These are phyloP conservation scores for Copidosoma floridanum DNA, from an alignment of 1,140 invertebrate genomes.

Conservation along the genomic window DNA sequence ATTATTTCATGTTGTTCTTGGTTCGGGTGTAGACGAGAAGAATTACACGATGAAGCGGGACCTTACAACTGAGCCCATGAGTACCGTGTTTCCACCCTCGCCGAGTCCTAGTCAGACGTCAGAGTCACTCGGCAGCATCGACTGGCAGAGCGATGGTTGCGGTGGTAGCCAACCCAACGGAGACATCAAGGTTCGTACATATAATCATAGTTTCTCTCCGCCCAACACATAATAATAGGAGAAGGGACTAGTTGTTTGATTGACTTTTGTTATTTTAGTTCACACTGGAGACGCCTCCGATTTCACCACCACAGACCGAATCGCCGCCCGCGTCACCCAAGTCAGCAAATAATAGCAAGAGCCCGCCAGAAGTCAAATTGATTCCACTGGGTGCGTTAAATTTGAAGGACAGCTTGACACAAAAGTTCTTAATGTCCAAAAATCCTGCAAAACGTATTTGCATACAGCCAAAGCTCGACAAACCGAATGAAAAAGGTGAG, in stretches of 20 bases:
- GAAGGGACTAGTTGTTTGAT: too few species aligned
- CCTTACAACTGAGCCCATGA: neutral
- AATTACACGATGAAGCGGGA: neutral
- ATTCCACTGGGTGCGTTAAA: slow-evolving; percentile 28
- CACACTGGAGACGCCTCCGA: slow-evolving; percentile 45
- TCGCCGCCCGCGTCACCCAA: slow-evolving; percentile 40
- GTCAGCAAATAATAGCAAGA: slow-evolving; percentile 21
- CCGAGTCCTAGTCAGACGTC: slow-evolving; percentile 43
- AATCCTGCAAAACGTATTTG: slow-evolving; percentile 36
- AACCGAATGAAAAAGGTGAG: slow-evolving; percentile 3
- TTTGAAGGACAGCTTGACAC: slow-evolving; percentile 18
- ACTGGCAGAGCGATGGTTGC: slow-evolving; percentile 32
- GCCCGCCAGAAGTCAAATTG: slow-evolving; percentile 29
- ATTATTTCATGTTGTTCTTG: too few species aligned
- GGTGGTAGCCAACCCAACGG: neutral
- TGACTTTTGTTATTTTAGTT: slow-evolving; percentile 34
- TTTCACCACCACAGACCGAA: slow-evolving; percentile 44
- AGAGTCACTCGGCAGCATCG: slow-evolving; percentile 36
- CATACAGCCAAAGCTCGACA: slow-evolving; percentile 31
- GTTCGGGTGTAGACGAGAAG: neutral
- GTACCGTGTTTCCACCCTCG: slow-evolving; percentile 36
- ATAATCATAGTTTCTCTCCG: too few species aligned
- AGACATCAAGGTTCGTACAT: too few species aligned
- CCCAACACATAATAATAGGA: too few species aligned
- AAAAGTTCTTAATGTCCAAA: slow-evolving; percentile 32